A percentile compares a stretch with the other conserved stretches of the same genome.
Conservation (phyloP, 2,797 vertebrate species). For the Rhyacichthys aspro region DNA sequence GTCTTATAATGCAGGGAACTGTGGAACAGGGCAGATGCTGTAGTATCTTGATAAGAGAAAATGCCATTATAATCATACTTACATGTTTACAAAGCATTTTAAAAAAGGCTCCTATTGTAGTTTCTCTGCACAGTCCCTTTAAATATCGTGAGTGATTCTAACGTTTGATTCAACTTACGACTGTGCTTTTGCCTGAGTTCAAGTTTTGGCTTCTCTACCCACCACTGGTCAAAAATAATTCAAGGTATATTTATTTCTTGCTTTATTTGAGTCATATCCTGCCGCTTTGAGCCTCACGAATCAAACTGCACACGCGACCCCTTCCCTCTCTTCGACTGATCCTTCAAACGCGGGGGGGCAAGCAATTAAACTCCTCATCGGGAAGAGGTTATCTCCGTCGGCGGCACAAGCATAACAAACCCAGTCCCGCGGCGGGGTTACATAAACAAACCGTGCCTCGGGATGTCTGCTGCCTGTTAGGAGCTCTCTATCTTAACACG, state of each 20-base stretch:
- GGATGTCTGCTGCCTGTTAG: slow-evolving; percentile 47
- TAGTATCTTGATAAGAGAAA: no score
- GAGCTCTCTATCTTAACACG: slow-evolving; percentile 50
- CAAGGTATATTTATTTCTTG: slow-evolving; percentile 5
- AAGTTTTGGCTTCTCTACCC: no score
- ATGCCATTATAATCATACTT: no score
- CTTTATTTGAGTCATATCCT: slow-evolving; percentile 15
- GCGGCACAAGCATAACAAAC: slow-evolving; percentile 51
- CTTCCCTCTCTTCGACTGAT: slow-evolving; percentile 35
- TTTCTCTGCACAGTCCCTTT: no score
- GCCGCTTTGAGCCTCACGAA: neutral
- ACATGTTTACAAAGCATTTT: no score
- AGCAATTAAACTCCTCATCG: slow-evolving; percentile 70
- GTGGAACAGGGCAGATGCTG: no score
- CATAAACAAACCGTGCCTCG: slow-evolving; percentile 51
- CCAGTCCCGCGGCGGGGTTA: slow-evolving; percentile 40
- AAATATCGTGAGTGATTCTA: no score
- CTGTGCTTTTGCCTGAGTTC: no score
- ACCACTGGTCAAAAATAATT: no score
- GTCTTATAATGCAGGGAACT: no score
- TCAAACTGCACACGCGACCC: slow-evolving; percentile 12
- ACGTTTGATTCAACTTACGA: no score
- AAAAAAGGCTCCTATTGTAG: no score
- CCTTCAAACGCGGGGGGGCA: slow-evolving; percentile 50
- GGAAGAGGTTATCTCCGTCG: slow-evolving; percentile 69